Conservation (phyloP, 2,888 invertebrate species). For the Ophion costatus region DNA sequence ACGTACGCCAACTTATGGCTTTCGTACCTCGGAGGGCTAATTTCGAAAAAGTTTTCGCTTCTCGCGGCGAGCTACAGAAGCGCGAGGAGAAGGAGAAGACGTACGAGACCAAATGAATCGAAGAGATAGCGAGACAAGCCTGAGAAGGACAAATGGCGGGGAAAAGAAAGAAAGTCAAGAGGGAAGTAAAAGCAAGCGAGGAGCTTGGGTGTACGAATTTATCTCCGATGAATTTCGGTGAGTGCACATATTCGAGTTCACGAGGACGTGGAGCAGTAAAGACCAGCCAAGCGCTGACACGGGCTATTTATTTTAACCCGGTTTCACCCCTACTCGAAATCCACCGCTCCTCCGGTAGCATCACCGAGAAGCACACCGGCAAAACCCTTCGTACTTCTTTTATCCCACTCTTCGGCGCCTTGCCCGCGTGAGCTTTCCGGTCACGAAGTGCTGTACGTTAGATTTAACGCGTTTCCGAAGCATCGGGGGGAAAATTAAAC, state of each 20-base stretch:
- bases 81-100: not conserved
- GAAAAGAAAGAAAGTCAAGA: conserved; percentile 7
- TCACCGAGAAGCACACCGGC: conserved; percentile 11
- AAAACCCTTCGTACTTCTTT: conserved; percentile 5
- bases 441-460: conserved; percentile 63
- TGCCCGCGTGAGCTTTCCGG: conserved; percentile 48
- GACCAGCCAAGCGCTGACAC: conserved; percentile 47
- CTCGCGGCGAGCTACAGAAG: not conserved
- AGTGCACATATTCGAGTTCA: conserved; percentile 52
- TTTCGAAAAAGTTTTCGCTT: conserved; percentile 55
- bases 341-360: not conserved
- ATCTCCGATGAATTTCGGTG: conserved; percentile 57
- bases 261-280: conserved; percentile 39
- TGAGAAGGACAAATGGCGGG: conserved; percentile 18
- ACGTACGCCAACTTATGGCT: conserved; percentile 66
- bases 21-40: conserved; percentile 66
- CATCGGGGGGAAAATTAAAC: conserved; percentile 63
- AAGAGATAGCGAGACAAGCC: conserved; percentile 30
- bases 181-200: not conserved
- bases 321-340: conserved; percentile 31
- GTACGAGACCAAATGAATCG: conserved; percentile 18
- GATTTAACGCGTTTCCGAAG: conserved; percentile 62
- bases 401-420: conserved; percentile 7
- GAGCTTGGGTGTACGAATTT: conserved; percentile 33
- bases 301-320: conserved; percentile 59